phyloP scores from a whole-genome alignment of 1,140 invertebrate genomes.

The Belonocnema kinseyi region DNA sequence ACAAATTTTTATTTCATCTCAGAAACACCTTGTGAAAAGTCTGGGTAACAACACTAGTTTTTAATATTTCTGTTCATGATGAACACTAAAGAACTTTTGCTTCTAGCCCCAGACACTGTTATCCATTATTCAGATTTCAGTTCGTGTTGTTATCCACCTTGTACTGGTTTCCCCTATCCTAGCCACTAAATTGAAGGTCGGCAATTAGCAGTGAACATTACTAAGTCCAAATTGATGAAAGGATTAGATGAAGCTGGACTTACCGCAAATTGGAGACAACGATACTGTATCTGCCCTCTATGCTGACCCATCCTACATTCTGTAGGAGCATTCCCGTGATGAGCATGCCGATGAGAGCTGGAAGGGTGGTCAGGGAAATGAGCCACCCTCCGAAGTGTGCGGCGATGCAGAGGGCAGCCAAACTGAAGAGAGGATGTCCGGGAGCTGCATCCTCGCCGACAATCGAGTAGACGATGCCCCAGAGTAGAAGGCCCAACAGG shows the following conservation, averaged over 20 bases:
- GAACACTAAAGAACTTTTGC: no score
- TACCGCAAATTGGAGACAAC: conserved; percentile 83
- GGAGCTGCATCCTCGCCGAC: conserved; percentile 85
- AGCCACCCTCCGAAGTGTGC: conserved; percentile 90
- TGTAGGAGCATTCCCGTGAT: conserved; percentile 87
- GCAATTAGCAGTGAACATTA: no score
- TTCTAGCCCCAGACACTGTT: no score
- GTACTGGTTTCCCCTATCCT: no score
- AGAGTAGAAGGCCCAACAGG: conserved; percentile 84
- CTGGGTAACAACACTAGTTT: no score
- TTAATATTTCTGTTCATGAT: no score
- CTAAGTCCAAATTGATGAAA: no score
- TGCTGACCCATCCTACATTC: conserved; percentile 85
- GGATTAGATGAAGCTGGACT: conserved; percentile 34
- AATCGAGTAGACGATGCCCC: conserved; percentile 84
- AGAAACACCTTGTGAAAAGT: no score
- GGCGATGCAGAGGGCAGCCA: conserved; percentile 84
- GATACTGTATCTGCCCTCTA: conserved; percentile 79
- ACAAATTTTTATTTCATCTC: no score
- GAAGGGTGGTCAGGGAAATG: conserved; percentile 85
- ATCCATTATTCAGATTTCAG: no score
- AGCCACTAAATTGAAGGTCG: not conserved
- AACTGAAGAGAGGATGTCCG: conserved; percentile 87
- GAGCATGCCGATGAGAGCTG: conserved; percentile 91
- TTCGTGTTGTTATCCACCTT: no score